Evolutionary conservation across 1,140 invertebrate genomes (phyloP), one percentile per base, ranked within the genome.

Genomic region (Atta texana): DNA sequence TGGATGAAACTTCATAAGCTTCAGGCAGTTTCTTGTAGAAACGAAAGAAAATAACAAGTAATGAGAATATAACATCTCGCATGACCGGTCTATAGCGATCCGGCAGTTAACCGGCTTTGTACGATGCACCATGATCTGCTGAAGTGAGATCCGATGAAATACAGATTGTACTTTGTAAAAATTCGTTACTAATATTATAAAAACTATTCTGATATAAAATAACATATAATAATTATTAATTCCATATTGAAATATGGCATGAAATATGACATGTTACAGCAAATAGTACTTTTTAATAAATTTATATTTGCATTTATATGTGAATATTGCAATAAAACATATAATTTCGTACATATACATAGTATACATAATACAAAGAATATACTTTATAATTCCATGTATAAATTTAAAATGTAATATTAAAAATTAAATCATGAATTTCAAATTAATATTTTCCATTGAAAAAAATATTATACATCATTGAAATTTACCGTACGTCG

Each of bases 31-130:
- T 61, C 69, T 59, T 49, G 18, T 61, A 88, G n/a, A 64, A 78
- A 87, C 64, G 31, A 91, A 86, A 92, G 88, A 66, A 91, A 92
- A 88, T 92, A 92, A 93, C 92, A 93, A 91, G 92, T 92, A 87
- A 85, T 86, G 80, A 87, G 89, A 92, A 92, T 92, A 94, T 90
- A 92, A 89, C 82, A 90, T 92, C 89, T 81, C 88, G 90, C 89
- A 90, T 89, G 92, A 91, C 89, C 85, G 89, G 88, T 89, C 88
- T 69, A 69, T 51, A 82, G 78, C 68, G 55, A 82, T 82, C 68
- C 68, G 57, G 80, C 69, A 84, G 80, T 84, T 84, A 75, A 84
- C 80, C 80, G 80, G 80, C 80, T 75, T 49, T 75, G 53, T 81
- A 49, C 78, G 78, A 49, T 81, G 24, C 71, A 74, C 24, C 68